Evolutionary conservation across 2,888 invertebrate species (phyloP).

Genomic region (Autographa pulchrina): DNA sequence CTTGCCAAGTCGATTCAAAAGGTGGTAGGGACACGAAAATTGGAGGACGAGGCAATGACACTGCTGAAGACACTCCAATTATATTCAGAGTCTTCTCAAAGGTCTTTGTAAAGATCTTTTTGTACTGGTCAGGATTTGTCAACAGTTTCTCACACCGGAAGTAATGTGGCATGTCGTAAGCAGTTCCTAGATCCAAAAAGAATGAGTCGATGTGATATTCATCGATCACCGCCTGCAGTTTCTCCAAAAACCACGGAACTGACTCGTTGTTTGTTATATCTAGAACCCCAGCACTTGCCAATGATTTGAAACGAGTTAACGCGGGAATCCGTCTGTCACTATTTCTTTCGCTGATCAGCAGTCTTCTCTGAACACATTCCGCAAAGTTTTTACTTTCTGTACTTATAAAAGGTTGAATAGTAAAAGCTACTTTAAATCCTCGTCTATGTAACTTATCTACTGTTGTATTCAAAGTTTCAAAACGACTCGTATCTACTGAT

Average conservation of each 20-base stretch:
- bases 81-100: constrained; percentile 91
- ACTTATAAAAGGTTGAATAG: constrained; percentile 97
- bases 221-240: constrained; percentile 92
- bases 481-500: constrained; percentile 93
- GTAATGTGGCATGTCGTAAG: constrained; percentile 96
- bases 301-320: constrained; percentile 94
- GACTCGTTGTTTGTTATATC: constrained; percentile 96
- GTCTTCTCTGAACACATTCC: constrained; percentile 92
- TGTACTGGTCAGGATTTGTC: constrained; percentile 95
- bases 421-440: constrained; percentile 96
- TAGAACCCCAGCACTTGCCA: constrained; percentile 94
- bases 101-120: constrained; percentile 91
- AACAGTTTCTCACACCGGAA: constrained; percentile 93
- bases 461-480: constrained; percentile 93
- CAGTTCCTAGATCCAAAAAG: constrained; percentile 94
- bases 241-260: constrained; percentile 93
- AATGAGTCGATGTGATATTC: constrained; percentile 95
- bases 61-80: constrained; percentile 95
- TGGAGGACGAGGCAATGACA: constrained; percentile 94
- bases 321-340: constrained; percentile 95
- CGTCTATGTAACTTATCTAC: constrained; percentile 94
- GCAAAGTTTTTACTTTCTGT: constrained; percentile 95
- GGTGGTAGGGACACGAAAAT: constrained; percentile 96
- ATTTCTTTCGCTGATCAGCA: constrained; percentile 94
- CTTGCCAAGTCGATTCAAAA: constrained; percentile 96